These are phyloP conservation scores for Macropus fuliginosus DNA, from an alignment of 2,797 vertebrate genomes.

Conservation along the genomic window DNA sequence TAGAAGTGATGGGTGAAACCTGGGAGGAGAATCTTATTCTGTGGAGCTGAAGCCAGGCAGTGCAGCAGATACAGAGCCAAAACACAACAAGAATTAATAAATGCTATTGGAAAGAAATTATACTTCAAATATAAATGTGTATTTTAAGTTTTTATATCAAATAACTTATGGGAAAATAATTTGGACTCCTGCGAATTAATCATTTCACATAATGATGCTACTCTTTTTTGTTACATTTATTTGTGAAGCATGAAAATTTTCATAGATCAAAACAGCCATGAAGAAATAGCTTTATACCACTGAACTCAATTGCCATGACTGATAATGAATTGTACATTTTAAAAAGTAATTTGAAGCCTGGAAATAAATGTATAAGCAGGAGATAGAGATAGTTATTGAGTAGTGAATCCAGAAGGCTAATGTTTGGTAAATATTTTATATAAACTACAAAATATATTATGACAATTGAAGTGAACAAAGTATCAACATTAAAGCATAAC, in stretches of 20 bases:
- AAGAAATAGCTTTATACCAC: constrained; percentile 36
- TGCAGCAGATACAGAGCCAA: neutral
- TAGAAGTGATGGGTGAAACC: neutral
- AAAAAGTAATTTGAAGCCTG: constrained; percentile 46
- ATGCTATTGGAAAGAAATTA: constrained; percentile 28
- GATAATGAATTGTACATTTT: constrained; percentile 14
- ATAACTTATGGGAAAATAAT: neutral
- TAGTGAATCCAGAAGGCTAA: neutral
- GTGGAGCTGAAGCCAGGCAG: neutral
- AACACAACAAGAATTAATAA: neutral
- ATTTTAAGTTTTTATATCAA: constrained; percentile 38
- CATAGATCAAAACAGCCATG: neutral
- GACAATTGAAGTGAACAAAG: constrained; percentile 14
- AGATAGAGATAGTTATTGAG: neutral
- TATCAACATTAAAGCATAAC: constrained; percentile 32
- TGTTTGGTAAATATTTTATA: constrained; percentile 19
- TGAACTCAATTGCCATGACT: neutral
- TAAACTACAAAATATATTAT: constrained; percentile 29
- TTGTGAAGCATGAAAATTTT: constrained; percentile 28
- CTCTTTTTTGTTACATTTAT: constrained; percentile 15
- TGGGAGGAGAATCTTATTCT: neutral
- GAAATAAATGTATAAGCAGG: constrained; percentile 15
- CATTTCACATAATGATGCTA: constrained; percentile 11
- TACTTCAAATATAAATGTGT: neutral
- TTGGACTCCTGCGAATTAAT: neutral